Conservation (phyloP, 2,797 vertebrate species). For the Pterois miles region DNA sequence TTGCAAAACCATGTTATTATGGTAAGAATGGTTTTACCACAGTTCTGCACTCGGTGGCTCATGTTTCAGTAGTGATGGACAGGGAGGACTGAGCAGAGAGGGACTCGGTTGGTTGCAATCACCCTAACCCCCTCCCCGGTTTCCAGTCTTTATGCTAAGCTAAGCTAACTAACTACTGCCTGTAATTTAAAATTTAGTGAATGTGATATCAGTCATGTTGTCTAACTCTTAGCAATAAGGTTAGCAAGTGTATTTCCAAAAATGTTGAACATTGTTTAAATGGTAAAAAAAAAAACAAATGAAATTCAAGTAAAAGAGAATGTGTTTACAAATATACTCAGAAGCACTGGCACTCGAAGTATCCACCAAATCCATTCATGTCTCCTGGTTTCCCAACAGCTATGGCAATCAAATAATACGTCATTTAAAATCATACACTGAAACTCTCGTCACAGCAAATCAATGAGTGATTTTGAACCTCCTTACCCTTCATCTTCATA, state of each 20-base stretch:
- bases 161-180: neutral
- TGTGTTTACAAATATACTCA: slow-evolving; percentile 89
- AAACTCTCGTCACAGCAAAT: neutral
- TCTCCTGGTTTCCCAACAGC: slow-evolving; percentile 93
- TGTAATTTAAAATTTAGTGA: neutral
- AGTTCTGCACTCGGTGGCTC: too few relatives aligned
- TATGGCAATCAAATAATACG: slow-evolving; percentile 53
- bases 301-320: neutral
- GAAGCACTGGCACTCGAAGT: slow-evolving; percentile 90
- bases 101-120: too few relatives aligned
- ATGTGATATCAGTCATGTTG: neutral
- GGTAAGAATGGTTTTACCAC: too few relatives aligned
- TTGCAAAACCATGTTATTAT: too few relatives aligned
- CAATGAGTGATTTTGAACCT: neutral
- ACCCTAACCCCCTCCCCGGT: too few relatives aligned
- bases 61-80: too few relatives aligned
- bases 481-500: slow-evolving; percentile 91
- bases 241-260: neutral
- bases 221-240: neutral
- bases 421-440: neutral
- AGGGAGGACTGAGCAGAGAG: too few relatives aligned
- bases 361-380: slow-evolving; percentile 92
- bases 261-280: neutral
- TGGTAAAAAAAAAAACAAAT: neutral
- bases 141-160: too few relatives aligned